Evolutionary conservation across 2,113 vertebrate genomes (phyloP), one percentile per base, ranked within the genome.

Genomic region (Sorex fumeus): DNA sequence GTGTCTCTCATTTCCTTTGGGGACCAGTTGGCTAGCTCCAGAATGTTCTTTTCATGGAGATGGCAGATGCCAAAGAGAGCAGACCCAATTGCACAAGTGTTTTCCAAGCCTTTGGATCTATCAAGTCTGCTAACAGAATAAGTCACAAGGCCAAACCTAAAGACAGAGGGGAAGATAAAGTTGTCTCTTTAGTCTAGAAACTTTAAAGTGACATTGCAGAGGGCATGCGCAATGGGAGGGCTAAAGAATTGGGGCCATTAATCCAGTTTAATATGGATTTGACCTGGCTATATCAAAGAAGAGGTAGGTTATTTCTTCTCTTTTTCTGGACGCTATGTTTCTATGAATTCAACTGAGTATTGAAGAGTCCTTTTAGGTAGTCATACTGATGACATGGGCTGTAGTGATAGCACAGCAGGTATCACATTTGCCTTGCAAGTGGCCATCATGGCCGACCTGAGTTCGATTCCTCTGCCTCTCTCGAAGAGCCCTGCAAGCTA

Each of bases 241-340:
- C 47, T 85, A 57, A 86, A 87, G 67, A 91, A 80, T 19, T 47
- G 77, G 45, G 69, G 36, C 19, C 32, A 23, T 79, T 40, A 57
- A 74, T 57, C 36, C 1, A 57, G 25, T 1, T 12, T 91, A 45
- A 11, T 21, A 2, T 30, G 78, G 30, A 82, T 74, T 77, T 90
- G 79, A 70, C 83, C 66, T 67, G 43, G 69, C 82, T 32, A 88
- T 66, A 43, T 80, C 62, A 94, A 69, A 66, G 67, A 45, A 88
- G 32, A 77, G 25, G 53, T 81, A 18, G 45, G 62, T 77, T 84
- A 66, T 81, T 74, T 40, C 66, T 13, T 94, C 47, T 89, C 27
- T 67, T 87, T 90, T 90, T 72, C 75, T 85, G 67, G 75, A 90
- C 21, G 77, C 50, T 28, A n/a, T 47, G 57, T 93, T 93, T 90